Percentiles rank a stretch among this genome's conserved stretches.
These are phyloP conservation scores for Melanotus villosus DNA, from an alignment of 2,888 invertebrate genomes.

Conservation along the genomic window DNA sequence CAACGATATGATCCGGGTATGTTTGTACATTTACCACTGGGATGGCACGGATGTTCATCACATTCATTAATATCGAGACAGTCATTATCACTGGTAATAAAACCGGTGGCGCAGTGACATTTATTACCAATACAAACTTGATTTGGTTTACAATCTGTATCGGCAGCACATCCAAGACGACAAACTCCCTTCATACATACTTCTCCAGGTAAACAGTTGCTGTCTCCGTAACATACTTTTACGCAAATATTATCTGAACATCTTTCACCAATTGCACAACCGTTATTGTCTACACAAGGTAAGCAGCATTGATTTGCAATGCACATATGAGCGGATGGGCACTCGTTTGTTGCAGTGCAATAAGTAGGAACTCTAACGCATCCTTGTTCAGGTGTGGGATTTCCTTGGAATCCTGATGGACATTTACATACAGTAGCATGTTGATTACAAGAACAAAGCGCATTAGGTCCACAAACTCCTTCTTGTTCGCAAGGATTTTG, in stretches of 20 bases:
- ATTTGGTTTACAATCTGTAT: conserved; percentile 84
- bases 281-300: conserved; percentile 80
- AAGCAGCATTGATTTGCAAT: conserved; percentile 84
- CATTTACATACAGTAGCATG: conserved; percentile 86
- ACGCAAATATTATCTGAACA: conserved; percentile 85
- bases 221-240: conserved; percentile 91
- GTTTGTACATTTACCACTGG: conserved; percentile 85
- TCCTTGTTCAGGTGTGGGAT: conserved; percentile 90
- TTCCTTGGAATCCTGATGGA: conserved; percentile 88
- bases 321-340: conserved; percentile 84
- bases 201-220: conserved; percentile 92
- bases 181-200: conserved; percentile 87
- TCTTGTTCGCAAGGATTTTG: conserved; percentile 84
- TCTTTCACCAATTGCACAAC: conserved; percentile 88
- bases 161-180: conserved; percentile 85
- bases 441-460: conserved; percentile 81
- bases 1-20: conserved; percentile 86
- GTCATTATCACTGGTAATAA: conserved; percentile 79
- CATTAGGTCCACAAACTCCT: conserved; percentile 87
- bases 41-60: conserved; percentile 82
- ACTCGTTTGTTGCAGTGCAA: conserved; percentile 80
- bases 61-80: conserved; percentile 91
- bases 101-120: conserved; percentile 86
- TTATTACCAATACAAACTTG: conserved; percentile 83
- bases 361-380: conserved; percentile 85